Conservation (phyloP, 2,113 vertebrate genomes). For the Gracilinanus agilis region DNA sequence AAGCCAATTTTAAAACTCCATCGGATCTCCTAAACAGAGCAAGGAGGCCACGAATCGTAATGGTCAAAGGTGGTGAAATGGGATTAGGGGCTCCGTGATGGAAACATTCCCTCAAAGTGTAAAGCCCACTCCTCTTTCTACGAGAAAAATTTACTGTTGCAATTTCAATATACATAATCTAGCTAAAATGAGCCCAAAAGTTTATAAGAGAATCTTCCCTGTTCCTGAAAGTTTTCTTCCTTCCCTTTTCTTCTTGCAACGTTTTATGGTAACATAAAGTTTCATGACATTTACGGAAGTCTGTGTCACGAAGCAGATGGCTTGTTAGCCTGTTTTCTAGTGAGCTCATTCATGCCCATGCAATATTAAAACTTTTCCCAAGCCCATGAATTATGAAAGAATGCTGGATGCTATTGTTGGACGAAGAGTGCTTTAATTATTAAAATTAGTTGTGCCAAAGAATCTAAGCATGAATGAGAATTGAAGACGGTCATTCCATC, state of each 20-base stretch:
- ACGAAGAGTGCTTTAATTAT: constrained; percentile 76
- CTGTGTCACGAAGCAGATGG: constrained; percentile 80
- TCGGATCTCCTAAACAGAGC: neutral
- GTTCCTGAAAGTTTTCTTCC: constrained; percentile 57
- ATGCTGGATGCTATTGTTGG: constrained; percentile 21
- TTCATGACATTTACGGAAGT: constrained; percentile 78
- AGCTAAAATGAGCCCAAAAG: constrained; percentile 50
- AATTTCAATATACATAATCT: constrained; percentile 54
- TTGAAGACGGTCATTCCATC: constrained; percentile 69
- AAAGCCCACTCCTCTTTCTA: neutral
- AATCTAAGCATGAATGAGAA: constrained; percentile 72
- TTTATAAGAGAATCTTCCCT: constrained; percentile 52
- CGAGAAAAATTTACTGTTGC: constrained; percentile 61
- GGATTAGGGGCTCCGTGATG: constrained; percentile 43
- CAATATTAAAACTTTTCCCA: constrained; percentile 76
- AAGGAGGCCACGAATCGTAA: constrained; percentile 27
- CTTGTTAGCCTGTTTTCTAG: constrained; percentile 81
- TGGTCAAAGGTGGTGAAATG: neutral
- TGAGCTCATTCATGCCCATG: constrained; percentile 72
- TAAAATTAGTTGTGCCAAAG: constrained; percentile 75
- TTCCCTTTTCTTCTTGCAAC: constrained; percentile 32
- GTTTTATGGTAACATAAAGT: constrained; percentile 79
- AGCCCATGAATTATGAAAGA: constrained; percentile 79
- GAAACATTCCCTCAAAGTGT: constrained; percentile 36
- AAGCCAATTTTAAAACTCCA: constrained; percentile 44